Base-by-base conservation (phyloP, 2,113 vertebrate genomes). In the Aegotheles bennettii region DNA sequence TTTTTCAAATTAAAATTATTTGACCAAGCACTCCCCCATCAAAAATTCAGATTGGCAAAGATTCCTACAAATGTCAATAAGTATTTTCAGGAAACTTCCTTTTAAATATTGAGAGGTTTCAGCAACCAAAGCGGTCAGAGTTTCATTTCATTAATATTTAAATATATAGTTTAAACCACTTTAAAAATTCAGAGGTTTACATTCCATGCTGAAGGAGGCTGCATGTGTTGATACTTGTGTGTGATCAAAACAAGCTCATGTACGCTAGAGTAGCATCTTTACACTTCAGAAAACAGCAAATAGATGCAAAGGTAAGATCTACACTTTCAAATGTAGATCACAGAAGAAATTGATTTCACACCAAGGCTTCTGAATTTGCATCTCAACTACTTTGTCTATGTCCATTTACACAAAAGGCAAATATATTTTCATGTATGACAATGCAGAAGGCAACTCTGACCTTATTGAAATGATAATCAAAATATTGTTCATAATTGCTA, bases 91-190 rank as follows among this genome's bases (percentile, higher is more conserved):
- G 35, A 65, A 87, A 83, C 9, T 53, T 87, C 20, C 31, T 70
- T 90, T 94, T 51, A 84, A 85, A 90, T 48, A 79, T 79, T 68
- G 71, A 95, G 31, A 82, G 40, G 29, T 50, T 92, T 93, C 71
- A 84, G 35, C 47, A 84, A 24, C 29, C 43, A 74, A 93, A 86
- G 26, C 4, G 3, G 26, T 51, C 73, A 63, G 83, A 84, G 81
- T 89, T 93, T 70, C 14, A 45, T 80, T 81, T 78, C 51, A 47
- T 92, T 68, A 88, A 54, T 84, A 70, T 80, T 88, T 90, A 64
- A 95, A 84, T 67, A 63, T 45, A 29, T 67, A 35, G 13, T 11
- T 85, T 82, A 87, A 94, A 70, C 9, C 8, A 71, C 33, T 81
- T 91, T 7, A 88, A 94, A 92, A 92, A 81, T 74, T 65, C 28